These are phyloP conservation scores for Dolomedes plantarius DNA, from an alignment of 2,888 invertebrate species.

Conservation along the genomic window DNA sequence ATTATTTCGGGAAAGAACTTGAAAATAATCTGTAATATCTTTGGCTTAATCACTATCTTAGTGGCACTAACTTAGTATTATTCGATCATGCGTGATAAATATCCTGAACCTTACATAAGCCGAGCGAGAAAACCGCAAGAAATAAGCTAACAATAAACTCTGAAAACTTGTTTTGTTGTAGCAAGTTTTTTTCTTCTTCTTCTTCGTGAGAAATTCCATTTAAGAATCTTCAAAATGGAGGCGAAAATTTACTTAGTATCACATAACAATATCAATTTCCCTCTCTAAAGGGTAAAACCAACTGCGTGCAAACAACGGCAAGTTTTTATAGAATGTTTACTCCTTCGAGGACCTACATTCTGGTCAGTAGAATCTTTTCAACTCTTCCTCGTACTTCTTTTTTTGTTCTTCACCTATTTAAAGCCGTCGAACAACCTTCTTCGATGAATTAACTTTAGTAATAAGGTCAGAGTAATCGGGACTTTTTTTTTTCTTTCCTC, in stretches of 20 bases:
- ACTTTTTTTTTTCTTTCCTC: neutral
- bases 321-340: neutral
- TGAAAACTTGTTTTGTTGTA: too few relatives aligned
- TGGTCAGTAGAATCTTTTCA: constrained; percentile 32
- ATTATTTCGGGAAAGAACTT: too few relatives aligned
- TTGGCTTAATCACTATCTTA: too few relatives aligned
- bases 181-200: too few relatives aligned
- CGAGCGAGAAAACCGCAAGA: too few relatives aligned
- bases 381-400: neutral
- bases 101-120: too few relatives aligned
- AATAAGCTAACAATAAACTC: too few relatives aligned
- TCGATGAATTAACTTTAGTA: neutral
- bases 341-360: constrained; percentile 18
- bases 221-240: too few relatives aligned
- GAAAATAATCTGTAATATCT: too few relatives aligned
- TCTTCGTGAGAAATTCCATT: too few relatives aligned
- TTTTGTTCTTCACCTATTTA: constrained; percentile 20
- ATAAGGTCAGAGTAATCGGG: neutral
- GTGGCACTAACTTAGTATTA: too few relatives aligned
- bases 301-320: neutral
- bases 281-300: neutral
- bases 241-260: neutral
- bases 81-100: too few relatives aligned
- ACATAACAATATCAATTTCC: neutral
- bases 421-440: constrained; percentile 25